Evolutionary conservation across 1,140 invertebrate genomes (phyloP).

Genomic region (Zeugodacus cucurbitae): DNA sequence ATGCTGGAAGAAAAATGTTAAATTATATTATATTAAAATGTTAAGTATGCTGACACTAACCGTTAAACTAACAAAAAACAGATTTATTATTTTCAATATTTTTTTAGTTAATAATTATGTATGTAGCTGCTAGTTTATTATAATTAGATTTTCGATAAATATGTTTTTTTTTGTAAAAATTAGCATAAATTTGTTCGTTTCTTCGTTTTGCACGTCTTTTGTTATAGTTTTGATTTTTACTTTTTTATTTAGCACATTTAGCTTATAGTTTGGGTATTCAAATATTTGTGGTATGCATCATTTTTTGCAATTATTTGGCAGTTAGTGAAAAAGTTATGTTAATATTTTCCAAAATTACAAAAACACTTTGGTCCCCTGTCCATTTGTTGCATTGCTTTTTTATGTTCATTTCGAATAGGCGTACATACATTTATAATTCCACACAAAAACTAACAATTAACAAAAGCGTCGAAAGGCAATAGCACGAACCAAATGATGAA

Average conservation of each 20-base stretch:
- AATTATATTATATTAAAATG: neutral
- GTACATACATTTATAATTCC: neutral
- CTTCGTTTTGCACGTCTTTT: too few relatives aligned
- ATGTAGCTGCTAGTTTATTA: neutral
- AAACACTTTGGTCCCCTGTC: neutral
- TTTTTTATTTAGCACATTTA: neutral
- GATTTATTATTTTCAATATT: too few relatives aligned
- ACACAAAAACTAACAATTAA: constrained; percentile 21
- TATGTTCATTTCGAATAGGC: neutral
- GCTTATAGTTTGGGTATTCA: neutral
- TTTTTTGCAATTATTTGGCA: neutral
- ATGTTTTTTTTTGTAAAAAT: neutral
- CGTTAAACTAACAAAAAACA: neutral
- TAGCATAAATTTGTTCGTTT: neutral
- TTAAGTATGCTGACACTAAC: neutral
- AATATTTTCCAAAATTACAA: neutral
- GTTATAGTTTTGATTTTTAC: too few relatives aligned
- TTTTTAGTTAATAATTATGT: neutral
- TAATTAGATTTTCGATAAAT: neutral
- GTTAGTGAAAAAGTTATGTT: neutral
- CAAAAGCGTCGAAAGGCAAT: neutral
- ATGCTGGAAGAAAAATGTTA: neutral
- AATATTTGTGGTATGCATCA: neutral
- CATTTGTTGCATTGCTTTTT: neutral
- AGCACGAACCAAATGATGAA: neutral